These are phyloP conservation scores for Miltochrista miniata DNA, from an alignment of 2,888 invertebrate species.

Conservation along the genomic window DNA sequence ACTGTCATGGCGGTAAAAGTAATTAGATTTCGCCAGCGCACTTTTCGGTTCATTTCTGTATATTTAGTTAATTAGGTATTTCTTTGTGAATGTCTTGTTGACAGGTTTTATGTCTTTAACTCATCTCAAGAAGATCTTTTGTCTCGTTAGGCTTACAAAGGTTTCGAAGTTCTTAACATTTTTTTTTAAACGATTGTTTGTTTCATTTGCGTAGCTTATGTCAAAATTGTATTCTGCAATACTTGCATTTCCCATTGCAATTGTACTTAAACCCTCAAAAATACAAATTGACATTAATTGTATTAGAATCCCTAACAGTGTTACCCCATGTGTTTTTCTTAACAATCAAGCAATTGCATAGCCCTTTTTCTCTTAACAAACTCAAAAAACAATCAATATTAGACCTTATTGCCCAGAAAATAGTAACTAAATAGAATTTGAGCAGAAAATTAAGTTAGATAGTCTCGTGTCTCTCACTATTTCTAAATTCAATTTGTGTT, in stretches of 20 bases:
- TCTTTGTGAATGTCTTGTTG: slow-evolving; percentile 58
- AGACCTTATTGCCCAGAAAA: slow-evolving; percentile 40
- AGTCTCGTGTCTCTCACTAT: slow-evolving; percentile 57
- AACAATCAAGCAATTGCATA: slow-evolving; percentile 67
- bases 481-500: slow-evolving; percentile 73
- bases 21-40: slow-evolving; percentile 74
- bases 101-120: slow-evolving; percentile 37
- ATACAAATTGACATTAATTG: slow-evolving; percentile 80
- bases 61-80: slow-evolving; percentile 81
- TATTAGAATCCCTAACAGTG: slow-evolving; percentile 66
- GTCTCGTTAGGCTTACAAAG: slow-evolving; percentile 49
- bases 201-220: slow-evolving; percentile 22
- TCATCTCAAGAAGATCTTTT: slow-evolving; percentile 39
- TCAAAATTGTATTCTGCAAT: slow-evolving; percentile 10
- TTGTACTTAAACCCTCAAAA: slow-evolving; percentile 44
- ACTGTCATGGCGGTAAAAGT: slow-evolving; percentile 77
- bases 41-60: slow-evolving; percentile 75
- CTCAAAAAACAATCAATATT: slow-evolving; percentile 40
- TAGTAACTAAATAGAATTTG: slow-evolving; percentile 44
- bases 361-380: slow-evolving; percentile 43
- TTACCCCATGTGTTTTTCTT: slow-evolving; percentile 80
- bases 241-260: slow-evolving; percentile 29
- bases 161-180: slow-evolving; percentile 40
- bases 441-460: slow-evolving; percentile 52
- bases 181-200: slow-evolving; percentile 47